These are phyloP conservation scores for Megaleporinus macrocephalus DNA, from an alignment of 2,113 vertebrate species.

Conservation along the genomic window DNA sequence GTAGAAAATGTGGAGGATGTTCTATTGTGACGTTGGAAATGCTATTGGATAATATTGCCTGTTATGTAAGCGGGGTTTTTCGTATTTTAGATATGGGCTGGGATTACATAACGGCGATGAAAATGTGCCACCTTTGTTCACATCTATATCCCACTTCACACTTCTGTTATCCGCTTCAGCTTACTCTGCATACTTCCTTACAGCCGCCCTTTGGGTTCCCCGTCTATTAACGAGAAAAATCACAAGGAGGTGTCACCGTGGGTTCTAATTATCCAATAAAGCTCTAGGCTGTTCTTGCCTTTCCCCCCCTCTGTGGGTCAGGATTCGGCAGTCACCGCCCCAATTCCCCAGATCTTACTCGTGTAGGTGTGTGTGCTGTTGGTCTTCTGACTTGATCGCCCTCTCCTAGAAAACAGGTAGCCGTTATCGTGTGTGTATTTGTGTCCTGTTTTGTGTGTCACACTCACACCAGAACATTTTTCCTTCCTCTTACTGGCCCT, in stretches of 20 bases:
- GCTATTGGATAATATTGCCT: not conserved
- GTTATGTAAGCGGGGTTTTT: not conserved
- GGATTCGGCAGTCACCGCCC: slow-evolving; percentile 11
- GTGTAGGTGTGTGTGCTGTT: not conserved
- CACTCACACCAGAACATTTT: slow-evolving; percentile 38
- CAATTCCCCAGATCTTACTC: not conserved
- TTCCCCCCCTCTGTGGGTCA: not conserved
- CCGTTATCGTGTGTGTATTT: not conserved
- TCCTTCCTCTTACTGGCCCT: not conserved
- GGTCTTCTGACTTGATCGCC: not conserved
- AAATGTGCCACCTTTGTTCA: slow-evolving; percentile 10
- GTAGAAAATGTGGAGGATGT: not conserved
- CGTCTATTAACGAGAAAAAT: not conserved
- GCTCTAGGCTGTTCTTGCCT: not conserved
- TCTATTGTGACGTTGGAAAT: not conserved
- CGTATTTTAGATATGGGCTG: not conserved
- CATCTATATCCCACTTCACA: not conserved
- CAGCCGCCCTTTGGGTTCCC: not conserved
- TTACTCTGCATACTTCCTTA: not conserved
- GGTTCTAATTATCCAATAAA: slow-evolving; percentile 9
- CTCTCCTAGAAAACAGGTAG: not conserved
- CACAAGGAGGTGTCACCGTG: not conserved
- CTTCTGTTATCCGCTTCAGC: not conserved
- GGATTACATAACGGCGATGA: not conserved
- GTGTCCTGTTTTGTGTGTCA: not conserved